These are phyloP conservation scores for Sepiola atlantica DNA, from an alignment of 2,888 invertebrate genomes.

Conservation along the genomic window DNA sequence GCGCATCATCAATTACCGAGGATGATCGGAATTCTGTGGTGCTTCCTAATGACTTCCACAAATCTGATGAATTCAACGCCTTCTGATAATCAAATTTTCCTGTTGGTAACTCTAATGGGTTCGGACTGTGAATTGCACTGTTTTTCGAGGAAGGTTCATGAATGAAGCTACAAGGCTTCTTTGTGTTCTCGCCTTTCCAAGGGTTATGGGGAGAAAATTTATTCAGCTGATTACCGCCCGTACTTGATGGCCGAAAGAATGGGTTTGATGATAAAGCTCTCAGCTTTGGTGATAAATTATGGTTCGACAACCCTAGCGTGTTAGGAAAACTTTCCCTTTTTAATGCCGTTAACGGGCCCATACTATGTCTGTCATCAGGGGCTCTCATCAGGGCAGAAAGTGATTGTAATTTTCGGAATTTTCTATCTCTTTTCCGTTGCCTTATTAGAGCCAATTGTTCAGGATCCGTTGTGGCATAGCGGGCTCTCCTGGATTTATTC, in stretches of 20 bases:
- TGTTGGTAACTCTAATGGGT: neutral
- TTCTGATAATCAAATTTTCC: neutral
- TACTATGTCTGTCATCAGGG: slow-evolving; percentile 22
- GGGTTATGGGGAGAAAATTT: neutral
- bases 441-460: neutral
- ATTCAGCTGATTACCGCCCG: neutral
- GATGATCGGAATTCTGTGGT: neutral
- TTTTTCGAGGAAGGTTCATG: slow-evolving; percentile 34
- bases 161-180: slow-evolving; percentile 35
- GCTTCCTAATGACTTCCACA: neutral
- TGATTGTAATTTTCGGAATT: slow-evolving; percentile 38
- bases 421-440: slow-evolving; percentile 32
- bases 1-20: neutral
- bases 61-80: neutral
- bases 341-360: neutral
- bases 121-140: slow-evolving; percentile 2
- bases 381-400: slow-evolving; percentile 40
- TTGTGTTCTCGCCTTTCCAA: neutral
- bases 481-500: neutral
- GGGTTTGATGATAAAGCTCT: neutral
- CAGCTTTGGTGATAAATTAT: neutral
- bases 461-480: neutral
- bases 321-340: neutral
- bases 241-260: neutral
- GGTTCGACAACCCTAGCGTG: neutral